These are phyloP conservation scores for Oedothorax gibbosus DNA, from an alignment of 1,140 invertebrate genomes.

Conservation along the genomic window DNA sequence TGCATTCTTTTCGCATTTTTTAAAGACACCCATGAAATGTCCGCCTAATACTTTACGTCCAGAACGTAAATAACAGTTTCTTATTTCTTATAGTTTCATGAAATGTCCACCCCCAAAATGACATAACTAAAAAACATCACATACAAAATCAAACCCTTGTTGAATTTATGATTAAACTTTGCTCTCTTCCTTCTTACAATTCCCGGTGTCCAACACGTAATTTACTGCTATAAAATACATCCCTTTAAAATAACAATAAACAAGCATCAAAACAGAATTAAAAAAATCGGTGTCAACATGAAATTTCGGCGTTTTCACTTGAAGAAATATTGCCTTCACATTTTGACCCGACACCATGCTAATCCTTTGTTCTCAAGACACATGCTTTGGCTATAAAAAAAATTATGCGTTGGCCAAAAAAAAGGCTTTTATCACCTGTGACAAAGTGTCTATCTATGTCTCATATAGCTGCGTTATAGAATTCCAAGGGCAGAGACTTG, in stretches of 20 bases:
- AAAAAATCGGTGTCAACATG: background rate
- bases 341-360: conserved; percentile 30
- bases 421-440: conserved; percentile 48
- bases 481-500: background rate
- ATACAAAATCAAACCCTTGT: too few species aligned
- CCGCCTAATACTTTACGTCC: too few species aligned
- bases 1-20: too few species aligned
- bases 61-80: too few species aligned
- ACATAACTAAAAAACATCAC: too few species aligned
- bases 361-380: conserved; percentile 28
- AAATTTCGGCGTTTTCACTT: background rate
- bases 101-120: too few species aligned
- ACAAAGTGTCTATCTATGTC: conserved; percentile 45
- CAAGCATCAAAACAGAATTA: background rate
- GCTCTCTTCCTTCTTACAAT: too few species aligned
- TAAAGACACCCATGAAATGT: too few species aligned
- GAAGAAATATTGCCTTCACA: conserved; percentile 27
- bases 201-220: too few species aligned
- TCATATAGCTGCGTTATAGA: background rate
- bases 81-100: too few species aligned
- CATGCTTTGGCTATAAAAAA: too few species aligned
- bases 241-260: background rate
- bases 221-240: background rate
- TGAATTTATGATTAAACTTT: too few species aligned
- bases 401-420: background rate